Evolutionary conservation across 2,113 vertebrate genomes (phyloP).

Genomic region (Micronisus gabar): DNA sequence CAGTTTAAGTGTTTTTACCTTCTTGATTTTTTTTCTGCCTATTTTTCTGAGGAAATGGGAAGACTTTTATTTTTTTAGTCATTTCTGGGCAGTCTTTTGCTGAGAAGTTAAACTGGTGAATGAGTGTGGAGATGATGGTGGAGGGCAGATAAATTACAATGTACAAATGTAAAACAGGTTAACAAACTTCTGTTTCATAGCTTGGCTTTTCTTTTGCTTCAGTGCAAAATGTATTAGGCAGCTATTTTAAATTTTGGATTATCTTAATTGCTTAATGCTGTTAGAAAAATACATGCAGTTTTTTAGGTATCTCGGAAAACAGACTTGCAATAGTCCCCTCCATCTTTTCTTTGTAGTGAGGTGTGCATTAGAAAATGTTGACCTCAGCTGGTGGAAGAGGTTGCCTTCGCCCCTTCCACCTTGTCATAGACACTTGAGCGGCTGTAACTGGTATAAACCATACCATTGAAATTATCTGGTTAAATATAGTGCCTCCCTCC

Average conservation of each 20-base stretch:
- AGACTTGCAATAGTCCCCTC: neutral
- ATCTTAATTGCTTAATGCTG: neutral
- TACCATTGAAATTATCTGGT: neutral
- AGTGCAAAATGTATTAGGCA: neutral
- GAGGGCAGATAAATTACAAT: neutral
- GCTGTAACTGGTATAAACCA: neutral
- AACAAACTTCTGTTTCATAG: neutral
- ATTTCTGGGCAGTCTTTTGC: neutral
- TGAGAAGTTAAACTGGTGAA: neutral
- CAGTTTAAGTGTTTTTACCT: neutral
- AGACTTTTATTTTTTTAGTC: neutral
- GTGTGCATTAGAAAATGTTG: neutral
- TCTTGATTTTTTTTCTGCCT: neutral
- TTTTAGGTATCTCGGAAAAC: neutral
- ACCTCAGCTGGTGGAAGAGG: neutral
- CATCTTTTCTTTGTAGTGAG: neutral
- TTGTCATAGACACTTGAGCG: neutral
- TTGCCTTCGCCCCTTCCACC: neutral
- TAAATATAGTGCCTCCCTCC: slow-evolving; percentile 37
- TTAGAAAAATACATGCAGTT: neutral
- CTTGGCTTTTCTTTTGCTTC: neutral
- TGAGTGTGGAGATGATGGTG: neutral
- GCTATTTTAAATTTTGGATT: neutral
- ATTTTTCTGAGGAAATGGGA: neutral
- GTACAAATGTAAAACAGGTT: neutral